phyloP scores from a whole-genome alignment of 2,113 vertebrate genomes.

The Arizona elegans region DNA sequence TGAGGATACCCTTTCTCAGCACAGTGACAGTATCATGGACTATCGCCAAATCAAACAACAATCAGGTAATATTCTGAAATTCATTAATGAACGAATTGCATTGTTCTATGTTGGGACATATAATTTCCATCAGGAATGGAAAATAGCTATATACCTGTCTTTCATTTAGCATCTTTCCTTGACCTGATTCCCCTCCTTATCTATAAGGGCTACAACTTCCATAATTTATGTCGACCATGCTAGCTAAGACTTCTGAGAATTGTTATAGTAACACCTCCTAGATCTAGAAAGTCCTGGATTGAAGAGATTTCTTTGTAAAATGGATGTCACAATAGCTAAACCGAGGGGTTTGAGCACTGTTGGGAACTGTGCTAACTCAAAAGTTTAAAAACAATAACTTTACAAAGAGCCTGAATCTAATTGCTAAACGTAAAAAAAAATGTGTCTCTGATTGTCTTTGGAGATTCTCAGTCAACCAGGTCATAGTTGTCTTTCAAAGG shows the following conservation, averaged over 20 bases:
- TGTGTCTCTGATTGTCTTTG: background rate
- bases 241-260: background rate
- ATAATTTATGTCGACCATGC: background rate
- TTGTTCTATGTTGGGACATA: background rate
- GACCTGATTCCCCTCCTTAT: background rate
- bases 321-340: background rate
- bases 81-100: background rate
- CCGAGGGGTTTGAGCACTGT: background rate
- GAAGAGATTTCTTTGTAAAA: background rate
- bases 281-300: background rate
- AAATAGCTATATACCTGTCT: background rate
- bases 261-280: background rate
- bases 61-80: slow-evolving; percentile 65
- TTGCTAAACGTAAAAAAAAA: background rate
- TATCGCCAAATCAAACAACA: slow-evolving; percentile 55
- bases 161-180: background rate
- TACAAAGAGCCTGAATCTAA: background rate
- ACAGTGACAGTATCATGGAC: slow-evolving; percentile 83
- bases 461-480: background rate
- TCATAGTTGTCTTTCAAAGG: background rate
- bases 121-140: background rate
- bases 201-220: background rate
- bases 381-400: background rate
- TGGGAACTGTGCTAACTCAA: background rate
- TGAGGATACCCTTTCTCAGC: slow-evolving; percentile 79